These are phyloP conservation scores for Scaptomyza polygonia DNA, from an alignment of 2,888 invertebrate species.

Conservation along the genomic window DNA sequence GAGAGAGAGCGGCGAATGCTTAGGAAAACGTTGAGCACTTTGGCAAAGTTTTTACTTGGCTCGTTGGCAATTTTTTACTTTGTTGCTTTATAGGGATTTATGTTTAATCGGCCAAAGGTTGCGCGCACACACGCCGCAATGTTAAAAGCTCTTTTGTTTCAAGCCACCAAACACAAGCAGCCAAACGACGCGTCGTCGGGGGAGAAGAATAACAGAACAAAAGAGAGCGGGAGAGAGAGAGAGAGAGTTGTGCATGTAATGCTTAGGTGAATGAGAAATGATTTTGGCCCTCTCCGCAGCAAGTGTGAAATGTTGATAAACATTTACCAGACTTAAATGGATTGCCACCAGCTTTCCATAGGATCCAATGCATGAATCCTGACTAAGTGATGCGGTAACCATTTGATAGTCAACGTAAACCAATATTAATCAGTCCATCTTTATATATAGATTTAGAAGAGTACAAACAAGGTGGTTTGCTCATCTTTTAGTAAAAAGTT, in stretches of 20 bases:
- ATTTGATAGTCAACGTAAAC: constrained; percentile 1
- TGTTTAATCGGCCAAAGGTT: constrained; percentile 79
- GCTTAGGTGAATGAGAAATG: constrained; percentile 44
- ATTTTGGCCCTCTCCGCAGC: constrained; percentile 40
- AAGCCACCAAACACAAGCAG: constrained; percentile 21
- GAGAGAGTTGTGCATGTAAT: constrained; percentile 23
- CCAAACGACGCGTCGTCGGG: not conserved
- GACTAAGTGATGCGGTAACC: constrained; percentile 8
- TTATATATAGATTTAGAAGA: not conserved
- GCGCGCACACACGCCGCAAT: constrained; percentile 51
- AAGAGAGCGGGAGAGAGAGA: not conserved
- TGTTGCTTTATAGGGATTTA: constrained; percentile 78
- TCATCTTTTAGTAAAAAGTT: not conserved
- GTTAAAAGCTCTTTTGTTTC: constrained; percentile 71
- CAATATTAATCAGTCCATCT: not conserved
- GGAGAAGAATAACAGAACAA: not conserved
- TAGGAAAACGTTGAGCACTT: constrained; percentile 69
- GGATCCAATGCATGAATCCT: constrained; percentile 2
- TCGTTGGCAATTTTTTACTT: constrained; percentile 78
- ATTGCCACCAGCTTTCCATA: constrained; percentile 37
- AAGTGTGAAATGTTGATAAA: constrained; percentile 63
- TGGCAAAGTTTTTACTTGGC: constrained; percentile 76
- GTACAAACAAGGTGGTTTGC: not conserved
- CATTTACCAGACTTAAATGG: constrained; percentile 59
- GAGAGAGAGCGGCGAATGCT: not conserved